Base-by-base conservation (phyloP, 2,797 vertebrate species). In the Chrosomus eos region DNA sequence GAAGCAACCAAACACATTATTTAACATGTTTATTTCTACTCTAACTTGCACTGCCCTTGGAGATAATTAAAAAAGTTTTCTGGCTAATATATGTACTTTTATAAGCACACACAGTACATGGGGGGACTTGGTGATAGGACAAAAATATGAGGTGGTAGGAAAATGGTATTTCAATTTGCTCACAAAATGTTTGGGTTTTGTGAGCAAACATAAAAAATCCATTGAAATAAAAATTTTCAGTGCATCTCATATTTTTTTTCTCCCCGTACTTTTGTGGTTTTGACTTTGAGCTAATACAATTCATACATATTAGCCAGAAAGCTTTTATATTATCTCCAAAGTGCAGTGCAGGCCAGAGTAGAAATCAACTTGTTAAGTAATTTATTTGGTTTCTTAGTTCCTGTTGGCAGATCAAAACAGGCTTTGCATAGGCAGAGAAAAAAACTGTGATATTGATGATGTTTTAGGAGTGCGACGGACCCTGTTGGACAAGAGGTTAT, bases 401-500 rank as follows among this genome's bases (percentile, higher is more conserved):
- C 7, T 33, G 7, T 76, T 36, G 21, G n/a, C 26, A 4, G 11
- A 23, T 31, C 36, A 36, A 58, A 43, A 11, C 36, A 64, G 36
- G 76, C 38, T 78, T 64, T 78, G n/a, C n/a, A 78, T 21, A 62
- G 8, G 18, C 58, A 60, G 76, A 45, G 10, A 23, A 5, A 40
- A 55, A 33, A 0, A 7, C 6, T 62, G 14, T 18, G 23, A 36
- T 80, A 40, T 48, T 18, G 16, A 84, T 40, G 76, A 85, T 78
- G 45, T 90, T 70, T 23, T 90, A 99, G 98, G 93, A 99, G 98
- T 66, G 96, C 97, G 68, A 99, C 98, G 0, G 98, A 99, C 89
- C 98, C 98, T 0, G 98, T 99, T 7, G 98, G 98, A 87, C 98
- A 99, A 55, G 98, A 99, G 83, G 98, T 99, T 62, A 99, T 99